phyloP scores from a whole-genome alignment of 2,888 invertebrate genomes.

The Alloplasta piceator region DNA sequence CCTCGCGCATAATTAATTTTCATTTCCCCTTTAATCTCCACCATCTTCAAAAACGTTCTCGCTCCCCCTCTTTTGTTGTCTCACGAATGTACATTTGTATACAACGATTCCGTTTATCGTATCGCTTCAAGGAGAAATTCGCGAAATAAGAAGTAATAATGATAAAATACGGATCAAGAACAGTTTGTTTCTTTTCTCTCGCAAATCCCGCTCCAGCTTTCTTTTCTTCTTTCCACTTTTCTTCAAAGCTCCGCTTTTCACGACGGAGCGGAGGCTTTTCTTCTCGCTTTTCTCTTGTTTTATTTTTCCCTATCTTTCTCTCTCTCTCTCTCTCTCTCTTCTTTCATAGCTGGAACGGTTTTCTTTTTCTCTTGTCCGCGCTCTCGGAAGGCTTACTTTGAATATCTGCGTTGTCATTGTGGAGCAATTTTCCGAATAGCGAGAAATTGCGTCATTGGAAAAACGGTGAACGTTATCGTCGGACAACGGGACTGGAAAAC shows the following conservation, averaged over 20 bases:
- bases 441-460: conserved; percentile 62
- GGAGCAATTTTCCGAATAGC: conserved; percentile 66
- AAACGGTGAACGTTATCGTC: conserved; percentile 63
- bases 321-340: background rate
- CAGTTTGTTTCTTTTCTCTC: conserved; percentile 22
- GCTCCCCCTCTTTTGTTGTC: background rate
- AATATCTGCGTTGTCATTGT: conserved; percentile 70
- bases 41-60: background rate
- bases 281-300: no score
- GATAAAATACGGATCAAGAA: conserved; percentile 26
- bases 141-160: conserved; percentile 5
- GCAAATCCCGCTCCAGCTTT: conserved; percentile 12
- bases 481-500: background rate
- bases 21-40: background rate
- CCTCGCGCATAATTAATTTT: background rate
- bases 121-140: conserved; percentile 34
- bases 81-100: background rate
- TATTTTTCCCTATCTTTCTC: background rate
- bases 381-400: conserved; percentile 29
- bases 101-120: background rate
- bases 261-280: no score
- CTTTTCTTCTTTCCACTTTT: background rate
- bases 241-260: background rate
- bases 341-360: conserved; percentile 2
- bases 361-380: conserved; percentile 25